Conservation (phyloP, 37 sponge, comb jelly and placozoan genomes). For the Chondrosia reniformis region DNA sequence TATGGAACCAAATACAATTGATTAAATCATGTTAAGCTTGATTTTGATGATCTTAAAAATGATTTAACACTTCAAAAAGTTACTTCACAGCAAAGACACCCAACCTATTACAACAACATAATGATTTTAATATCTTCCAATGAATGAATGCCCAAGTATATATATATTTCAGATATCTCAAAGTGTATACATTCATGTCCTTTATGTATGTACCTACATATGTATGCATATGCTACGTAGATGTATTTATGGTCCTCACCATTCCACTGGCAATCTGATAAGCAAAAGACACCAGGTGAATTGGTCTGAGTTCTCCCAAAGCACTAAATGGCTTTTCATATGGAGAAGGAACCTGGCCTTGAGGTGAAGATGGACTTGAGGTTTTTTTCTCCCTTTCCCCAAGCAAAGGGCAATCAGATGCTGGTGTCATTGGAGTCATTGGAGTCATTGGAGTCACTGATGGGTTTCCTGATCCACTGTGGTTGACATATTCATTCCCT, state of each 20-base stretch:
- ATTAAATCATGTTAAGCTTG: no score
- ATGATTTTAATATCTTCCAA: no score
- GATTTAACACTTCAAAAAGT: no score
- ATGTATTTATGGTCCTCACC: no score
- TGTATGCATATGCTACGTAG: no score
- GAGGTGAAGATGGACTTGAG: background rate
- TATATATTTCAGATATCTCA: background rate
- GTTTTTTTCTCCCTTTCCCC: background rate
- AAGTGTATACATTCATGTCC: background rate
- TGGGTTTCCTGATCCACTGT: no score
- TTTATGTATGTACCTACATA: no score
- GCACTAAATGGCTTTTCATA: constrained; percentile 4
- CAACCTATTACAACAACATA: no score
- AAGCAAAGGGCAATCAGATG: constrained; percentile 8
- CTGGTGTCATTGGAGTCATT: constrained; percentile 11
- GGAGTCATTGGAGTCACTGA: background rate
- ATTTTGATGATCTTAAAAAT: no score
- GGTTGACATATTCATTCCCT: constrained; percentile 10
- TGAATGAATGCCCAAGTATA: background rate
- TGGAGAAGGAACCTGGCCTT: background rate
- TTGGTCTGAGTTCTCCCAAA: background rate
- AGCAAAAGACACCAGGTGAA: constrained; percentile 9
- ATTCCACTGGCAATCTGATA: constrained; percentile 17
- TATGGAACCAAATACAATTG: background rate
- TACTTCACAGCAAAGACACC: no score